These are phyloP conservation scores for Pantala flavescens DNA, from an alignment of 1,140 invertebrate genomes.

Conservation along the genomic window DNA sequence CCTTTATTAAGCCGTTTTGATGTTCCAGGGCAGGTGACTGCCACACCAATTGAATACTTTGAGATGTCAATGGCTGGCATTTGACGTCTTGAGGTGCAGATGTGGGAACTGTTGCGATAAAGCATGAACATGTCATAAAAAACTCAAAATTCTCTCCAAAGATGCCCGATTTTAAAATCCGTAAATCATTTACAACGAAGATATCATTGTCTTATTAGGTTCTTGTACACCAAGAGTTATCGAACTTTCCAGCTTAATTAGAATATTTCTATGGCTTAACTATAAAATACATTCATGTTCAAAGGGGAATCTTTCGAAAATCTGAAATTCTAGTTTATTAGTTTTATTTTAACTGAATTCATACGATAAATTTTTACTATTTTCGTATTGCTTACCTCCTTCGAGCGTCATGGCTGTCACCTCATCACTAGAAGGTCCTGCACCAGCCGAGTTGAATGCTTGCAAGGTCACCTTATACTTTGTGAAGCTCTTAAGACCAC, in stretches of 20 bases:
- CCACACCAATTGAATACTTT: constrained; percentile 39
- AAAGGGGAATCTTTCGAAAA: too few relatives aligned
- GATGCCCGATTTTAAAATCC: not conserved
- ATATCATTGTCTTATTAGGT: not conserved
- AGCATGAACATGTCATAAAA: not conserved
- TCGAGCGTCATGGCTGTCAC: constrained; percentile 38
- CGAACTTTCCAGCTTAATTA: too few relatives aligned
- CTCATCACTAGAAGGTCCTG: constrained; percentile 37
- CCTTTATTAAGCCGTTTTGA: constrained; percentile 39
- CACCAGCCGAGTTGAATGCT: constrained; percentile 42
- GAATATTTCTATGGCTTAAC: too few relatives aligned
- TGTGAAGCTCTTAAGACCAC: constrained; percentile 38
- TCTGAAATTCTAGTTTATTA: too few relatives aligned
- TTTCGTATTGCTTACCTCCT: constrained; percentile 34
- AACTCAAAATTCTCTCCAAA: not conserved
- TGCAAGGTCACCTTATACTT: constrained; percentile 40
- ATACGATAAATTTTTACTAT: too few relatives aligned
- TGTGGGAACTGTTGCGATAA: constrained; percentile 28
- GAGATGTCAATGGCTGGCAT: constrained; percentile 31
- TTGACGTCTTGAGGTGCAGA: constrained; percentile 28
- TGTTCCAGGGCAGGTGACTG: constrained; percentile 34
- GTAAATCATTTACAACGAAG: not conserved
- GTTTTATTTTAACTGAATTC: too few relatives aligned
- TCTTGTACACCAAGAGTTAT: not conserved
- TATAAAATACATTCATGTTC: too few relatives aligned